Evolutionary conservation across 2,888 invertebrate genomes (phyloP).

Genomic region (Lepetodrilus schrolli): DNA sequence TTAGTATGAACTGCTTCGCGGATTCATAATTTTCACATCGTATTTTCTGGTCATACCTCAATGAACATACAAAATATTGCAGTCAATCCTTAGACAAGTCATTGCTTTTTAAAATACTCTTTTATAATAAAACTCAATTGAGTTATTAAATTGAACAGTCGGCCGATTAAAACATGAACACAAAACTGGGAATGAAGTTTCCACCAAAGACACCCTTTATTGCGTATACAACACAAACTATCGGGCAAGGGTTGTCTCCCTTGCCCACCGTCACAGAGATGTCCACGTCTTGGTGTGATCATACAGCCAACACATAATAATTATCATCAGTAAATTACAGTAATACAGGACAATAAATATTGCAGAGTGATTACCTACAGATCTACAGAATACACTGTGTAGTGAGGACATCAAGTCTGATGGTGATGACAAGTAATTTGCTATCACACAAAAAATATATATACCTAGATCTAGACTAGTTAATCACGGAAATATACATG

Average conservation of each 20-base stretch:
- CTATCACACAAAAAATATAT: too few species aligned
- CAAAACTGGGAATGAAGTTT: not conserved
- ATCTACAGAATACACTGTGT: slow-evolving; percentile 8
- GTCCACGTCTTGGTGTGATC: slow-evolving; percentile 6
- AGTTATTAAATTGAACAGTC: not conserved
- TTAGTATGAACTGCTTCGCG: not conserved
- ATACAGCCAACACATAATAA: slow-evolving; percentile 19
- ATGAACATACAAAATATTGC: too few species aligned
- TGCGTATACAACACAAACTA: slow-evolving; percentile 16
- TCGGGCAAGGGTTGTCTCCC: not conserved
- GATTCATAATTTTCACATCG: not conserved
- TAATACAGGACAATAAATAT: slow-evolving; percentile 19
- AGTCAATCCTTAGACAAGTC: too few species aligned
- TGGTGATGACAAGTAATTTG: too few species aligned
- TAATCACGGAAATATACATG: too few species aligned
- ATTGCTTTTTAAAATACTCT: not conserved
- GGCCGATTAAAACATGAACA: not conserved
- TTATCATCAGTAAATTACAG: not conserved
- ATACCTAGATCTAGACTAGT: too few species aligned
- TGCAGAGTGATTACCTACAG: slow-evolving; percentile 18
- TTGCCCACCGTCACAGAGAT: not conserved
- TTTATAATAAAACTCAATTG: too few species aligned
- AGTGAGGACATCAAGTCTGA: too few species aligned
- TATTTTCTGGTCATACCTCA: too few species aligned
- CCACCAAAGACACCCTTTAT: slow-evolving; percentile 23